Base-by-base conservation (phyloP, 2,888 invertebrate genomes). In the Callyntrura guangdongensis region DNA sequence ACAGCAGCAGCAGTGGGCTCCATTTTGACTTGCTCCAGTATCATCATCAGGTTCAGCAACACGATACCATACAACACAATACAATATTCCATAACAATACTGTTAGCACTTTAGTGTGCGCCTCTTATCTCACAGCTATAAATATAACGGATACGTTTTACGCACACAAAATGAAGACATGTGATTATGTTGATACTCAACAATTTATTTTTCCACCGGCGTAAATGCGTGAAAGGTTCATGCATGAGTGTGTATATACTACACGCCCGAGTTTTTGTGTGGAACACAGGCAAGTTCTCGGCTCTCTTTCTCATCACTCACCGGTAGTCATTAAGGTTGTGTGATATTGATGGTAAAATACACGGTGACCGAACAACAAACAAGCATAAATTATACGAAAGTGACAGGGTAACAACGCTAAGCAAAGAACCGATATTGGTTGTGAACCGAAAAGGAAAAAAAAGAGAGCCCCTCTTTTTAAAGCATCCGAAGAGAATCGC, bases 321-420 rank as follows among this genome's bases (percentile, higher is more conserved):
- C 56, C 74, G 49, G 67, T 25, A 85, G 85, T 74, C 85, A 85
- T 85, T 83, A 59, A 69, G 47, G 69, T 47, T 84, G 49, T 74
- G 56, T 5, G 61, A 22, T 84, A 53, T 49, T 53, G 84, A 59
- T 47, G 72, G 74, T 85, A 45, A 22, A 59, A 59, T 74, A 49
- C 22, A 47, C 49, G 74, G 49, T 49, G 56, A 74, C 72, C 56
- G 45, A 36, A 74, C 74, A 49, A 49, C 74, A 74, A 85, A 61
- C 85, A 85, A 85, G 72, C 85, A 85, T 85, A 85, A 85, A 85
- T 85, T 85, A 85, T 67, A 53, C 69, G 25, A 53, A 69, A 59
- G 56, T 74, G 74, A 74, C 82, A 82, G 61, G n/a, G 53, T 9
- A 20, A 61, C 74, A 74, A 20, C 47, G 20, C 61, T n/a, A 61